Evolutionary conservation across 2,113 vertebrate genomes (phyloP).

Genomic region (Corythaixoides concolor): DNA sequence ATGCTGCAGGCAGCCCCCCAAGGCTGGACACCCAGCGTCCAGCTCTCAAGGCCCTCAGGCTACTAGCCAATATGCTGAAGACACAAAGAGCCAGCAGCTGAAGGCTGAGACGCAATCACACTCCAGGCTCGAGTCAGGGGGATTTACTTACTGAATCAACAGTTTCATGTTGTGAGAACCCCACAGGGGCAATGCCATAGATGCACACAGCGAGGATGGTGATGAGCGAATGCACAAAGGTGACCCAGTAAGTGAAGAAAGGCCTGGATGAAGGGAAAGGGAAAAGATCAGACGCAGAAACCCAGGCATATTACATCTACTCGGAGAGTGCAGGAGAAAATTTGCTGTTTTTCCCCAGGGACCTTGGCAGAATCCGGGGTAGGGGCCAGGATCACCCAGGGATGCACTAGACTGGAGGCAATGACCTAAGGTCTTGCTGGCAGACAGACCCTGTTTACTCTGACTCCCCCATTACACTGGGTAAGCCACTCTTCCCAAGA

Average conservation of each 20-base stretch:
- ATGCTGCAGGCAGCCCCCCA: neutral
- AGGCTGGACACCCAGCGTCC: neutral
- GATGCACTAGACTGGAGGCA: neutral
- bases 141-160: slow-evolving; percentile 92
- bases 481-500: neutral
- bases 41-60: neutral
- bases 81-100: neutral
- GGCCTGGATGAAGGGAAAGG: slow-evolving; percentile 76
- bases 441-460: neutral
- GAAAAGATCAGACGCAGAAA: neutral
- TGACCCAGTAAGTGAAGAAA: slow-evolving; percentile 99
- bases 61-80: neutral
- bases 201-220: slow-evolving; percentile 95
- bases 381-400: neutral
- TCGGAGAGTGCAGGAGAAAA: neutral
- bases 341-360: neutral
- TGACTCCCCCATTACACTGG: neutral
- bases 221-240: slow-evolving; percentile 95
- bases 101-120: neutral
- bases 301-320: neutral
- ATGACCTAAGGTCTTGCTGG: neutral
- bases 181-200: slow-evolving; percentile 95
- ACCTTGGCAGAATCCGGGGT: neutral
- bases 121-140: neutral
- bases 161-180: slow-evolving; percentile 96